Evolutionary conservation across 2,888 invertebrate species (phyloP).

Genomic region (Agonopterix arenella): DNA sequence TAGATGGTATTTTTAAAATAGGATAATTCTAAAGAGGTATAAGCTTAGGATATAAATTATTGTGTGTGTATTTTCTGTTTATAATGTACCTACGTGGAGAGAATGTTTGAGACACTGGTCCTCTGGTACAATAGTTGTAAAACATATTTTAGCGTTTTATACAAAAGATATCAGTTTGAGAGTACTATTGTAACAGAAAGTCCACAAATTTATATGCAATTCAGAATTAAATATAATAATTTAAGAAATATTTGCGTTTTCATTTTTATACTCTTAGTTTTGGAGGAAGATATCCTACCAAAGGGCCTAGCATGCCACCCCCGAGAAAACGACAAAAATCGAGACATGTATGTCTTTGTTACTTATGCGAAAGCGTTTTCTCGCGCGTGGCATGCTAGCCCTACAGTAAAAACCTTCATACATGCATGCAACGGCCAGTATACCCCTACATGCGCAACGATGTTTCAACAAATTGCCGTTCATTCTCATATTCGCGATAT

Average conservation of each 20-base stretch:
- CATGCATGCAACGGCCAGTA: too few relatives aligned
- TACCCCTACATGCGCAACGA: too few relatives aligned
- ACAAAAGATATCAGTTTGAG: slow-evolving; percentile 69
- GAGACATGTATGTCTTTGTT: too few relatives aligned
- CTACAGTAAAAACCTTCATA: too few relatives aligned
- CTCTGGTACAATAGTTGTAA: slow-evolving; percentile 65
- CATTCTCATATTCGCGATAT: too few relatives aligned
- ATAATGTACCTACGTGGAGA: slow-evolving; percentile 46
- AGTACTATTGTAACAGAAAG: slow-evolving; percentile 75
- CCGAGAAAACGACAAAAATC: too few relatives aligned
- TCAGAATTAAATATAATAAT: slow-evolving; percentile 72
- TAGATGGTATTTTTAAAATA: slow-evolving; percentile 62
- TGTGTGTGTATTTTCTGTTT: slow-evolving; percentile 73
- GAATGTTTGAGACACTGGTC: slow-evolving; percentile 47
- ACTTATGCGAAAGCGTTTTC: too few relatives aligned
- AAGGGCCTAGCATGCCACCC: too few relatives aligned
- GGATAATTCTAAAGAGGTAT: slow-evolving; percentile 59
- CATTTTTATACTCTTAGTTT: slow-evolving; percentile 13
- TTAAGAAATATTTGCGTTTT: slow-evolving; percentile 54
- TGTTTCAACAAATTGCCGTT: too few relatives aligned
- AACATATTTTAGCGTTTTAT: slow-evolving; percentile 71
- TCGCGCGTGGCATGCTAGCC: too few relatives aligned
- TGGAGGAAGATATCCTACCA: too few relatives aligned
- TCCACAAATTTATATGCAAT: slow-evolving; percentile 77
- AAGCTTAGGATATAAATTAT: slow-evolving; percentile 71